These are phyloP conservation scores for Pogoniulus pusillus DNA, from an alignment of 2,797 vertebrate species.

Conservation along the genomic window DNA sequence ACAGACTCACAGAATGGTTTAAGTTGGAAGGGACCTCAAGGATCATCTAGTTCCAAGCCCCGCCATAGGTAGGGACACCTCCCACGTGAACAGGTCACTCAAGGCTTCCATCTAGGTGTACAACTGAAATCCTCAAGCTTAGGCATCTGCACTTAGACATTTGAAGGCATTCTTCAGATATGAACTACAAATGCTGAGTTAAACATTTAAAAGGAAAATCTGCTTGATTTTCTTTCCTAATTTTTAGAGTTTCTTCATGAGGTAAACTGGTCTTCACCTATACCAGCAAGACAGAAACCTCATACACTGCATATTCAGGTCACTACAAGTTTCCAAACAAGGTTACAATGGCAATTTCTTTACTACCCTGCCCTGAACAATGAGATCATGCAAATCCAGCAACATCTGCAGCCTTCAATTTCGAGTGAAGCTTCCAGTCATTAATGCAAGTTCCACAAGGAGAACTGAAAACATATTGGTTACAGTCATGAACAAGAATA, in stretches of 20 bases:
- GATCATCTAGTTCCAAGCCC: no score
- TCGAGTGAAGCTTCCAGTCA: background rate
- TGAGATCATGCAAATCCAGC: background rate
- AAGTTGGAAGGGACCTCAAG: no score
- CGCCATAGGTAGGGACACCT: no score
- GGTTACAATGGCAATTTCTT: background rate
- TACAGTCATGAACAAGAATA: background rate
- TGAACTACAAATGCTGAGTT: rapidly evolving
- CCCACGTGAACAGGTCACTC: no score
- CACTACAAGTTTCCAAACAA: background rate
- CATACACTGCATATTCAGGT: rapidly evolving
- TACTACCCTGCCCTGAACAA: background rate
- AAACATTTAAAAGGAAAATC: background rate
- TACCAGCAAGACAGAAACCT: background rate
- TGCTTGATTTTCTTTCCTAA: background rate
- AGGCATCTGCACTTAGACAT: background rate
- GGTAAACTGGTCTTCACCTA: background rate
- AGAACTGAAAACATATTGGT: background rate
- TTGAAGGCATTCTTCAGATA: background rate
- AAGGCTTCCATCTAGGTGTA: no score
- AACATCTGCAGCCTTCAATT: background rate
- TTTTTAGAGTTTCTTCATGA: background rate
- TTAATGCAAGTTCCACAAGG: background rate
- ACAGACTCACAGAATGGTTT: no score
- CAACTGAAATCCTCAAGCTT: background rate